A percentile compares a stretch with the other conserved stretches of the same genome.
These are phyloP conservation scores for Notolepis coatsorum DNA, from an alignment of 2,797 vertebrate species.

Conservation along the genomic window DNA sequence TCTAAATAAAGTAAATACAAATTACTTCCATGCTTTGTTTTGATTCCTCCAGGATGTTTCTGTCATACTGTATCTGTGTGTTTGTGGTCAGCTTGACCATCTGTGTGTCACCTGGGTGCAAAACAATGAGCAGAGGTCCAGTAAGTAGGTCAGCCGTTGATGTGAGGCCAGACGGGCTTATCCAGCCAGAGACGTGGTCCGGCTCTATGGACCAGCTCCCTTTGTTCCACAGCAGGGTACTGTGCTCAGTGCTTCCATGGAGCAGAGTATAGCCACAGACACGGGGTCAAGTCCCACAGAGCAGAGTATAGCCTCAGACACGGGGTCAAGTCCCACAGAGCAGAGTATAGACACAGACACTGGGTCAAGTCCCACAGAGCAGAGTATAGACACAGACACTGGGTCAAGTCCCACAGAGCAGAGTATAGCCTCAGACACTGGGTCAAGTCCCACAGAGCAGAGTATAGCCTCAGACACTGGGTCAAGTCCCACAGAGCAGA, in stretches of 20 bases:
- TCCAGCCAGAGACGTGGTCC: slow-evolving; percentile 67
- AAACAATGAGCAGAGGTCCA: slow-evolving; percentile 57
- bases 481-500: too few species aligned
- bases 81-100: slow-evolving; percentile 42
- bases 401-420: too few species aligned
- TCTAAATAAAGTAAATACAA: too few species aligned
- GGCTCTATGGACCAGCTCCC: slow-evolving; percentile 62
- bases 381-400: too few species aligned
- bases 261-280: slow-evolving; percentile 50
- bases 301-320: slow-evolving; percentile 37
- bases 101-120: slow-evolving; percentile 35
- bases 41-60: not conserved
- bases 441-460: too few species aligned
- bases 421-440: too few species aligned
- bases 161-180: slow-evolving; percentile 66
- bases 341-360: too few species aligned
- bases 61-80: slow-evolving; percentile 3
- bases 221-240: slow-evolving; percentile 67
- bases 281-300: slow-evolving; percentile 60
- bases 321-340: too few species aligned
- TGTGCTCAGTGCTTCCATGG: slow-evolving; percentile 63
- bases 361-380: too few species aligned
- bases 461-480: too few species aligned
- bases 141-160: slow-evolving; percentile 76
- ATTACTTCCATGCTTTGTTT: too few species aligned